Evolutionary conservation across 35 echinoderm and acorn worm species (phyloP).

Genomic region (Apostichopus californicus): DNA sequence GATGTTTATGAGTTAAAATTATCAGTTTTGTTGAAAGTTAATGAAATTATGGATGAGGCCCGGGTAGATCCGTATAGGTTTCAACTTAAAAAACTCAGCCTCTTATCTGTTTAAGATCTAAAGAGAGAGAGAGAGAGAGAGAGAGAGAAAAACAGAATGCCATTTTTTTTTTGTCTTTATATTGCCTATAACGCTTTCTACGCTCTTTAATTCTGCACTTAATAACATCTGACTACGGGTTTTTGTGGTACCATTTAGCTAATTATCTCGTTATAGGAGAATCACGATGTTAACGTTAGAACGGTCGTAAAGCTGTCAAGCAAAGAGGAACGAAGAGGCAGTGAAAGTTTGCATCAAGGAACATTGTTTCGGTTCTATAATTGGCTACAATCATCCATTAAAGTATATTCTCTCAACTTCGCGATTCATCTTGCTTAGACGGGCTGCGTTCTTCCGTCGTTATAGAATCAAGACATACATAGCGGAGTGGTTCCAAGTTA

Average conservation of each 20-base stretch:
- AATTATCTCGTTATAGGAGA: constrained; percentile 51
- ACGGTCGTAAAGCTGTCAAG: constrained; percentile 28
- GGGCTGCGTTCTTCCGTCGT: constrained; percentile 5
- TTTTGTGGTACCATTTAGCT: constrained; percentile 41
- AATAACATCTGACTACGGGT: constrained; percentile 34
- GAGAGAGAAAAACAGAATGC: not conserved
- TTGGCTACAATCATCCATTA: constrained; percentile 45
- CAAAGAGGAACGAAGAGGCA: not conserved
- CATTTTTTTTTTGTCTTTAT: constrained; percentile 18
- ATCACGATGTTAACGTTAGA: constrained; percentile 42
- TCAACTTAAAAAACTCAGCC: constrained; percentile 1
- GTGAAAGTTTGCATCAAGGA: constrained; percentile 22
- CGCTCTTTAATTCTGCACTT: constrained; percentile 37
- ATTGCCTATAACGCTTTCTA: constrained; percentile 16
- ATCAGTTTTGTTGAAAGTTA: constrained; percentile 34
- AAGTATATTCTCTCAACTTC: not conserved
- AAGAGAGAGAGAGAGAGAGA: not conserved
- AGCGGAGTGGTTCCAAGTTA: constrained; percentile 10
- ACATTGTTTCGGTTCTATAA: constrained; percentile 32
- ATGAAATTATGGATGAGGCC: constrained; percentile 41
- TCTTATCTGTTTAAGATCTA: constrained; percentile 40
- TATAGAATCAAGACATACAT: constrained; percentile 23
- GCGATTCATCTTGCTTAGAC: constrained; percentile 30
- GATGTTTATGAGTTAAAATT: constrained; percentile 49
- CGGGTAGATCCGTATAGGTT: constrained; percentile 3